These are phyloP conservation scores for Heterocephalus glaber DNA, from an alignment of 2,113 vertebrate species.

Conservation along the genomic window DNA sequence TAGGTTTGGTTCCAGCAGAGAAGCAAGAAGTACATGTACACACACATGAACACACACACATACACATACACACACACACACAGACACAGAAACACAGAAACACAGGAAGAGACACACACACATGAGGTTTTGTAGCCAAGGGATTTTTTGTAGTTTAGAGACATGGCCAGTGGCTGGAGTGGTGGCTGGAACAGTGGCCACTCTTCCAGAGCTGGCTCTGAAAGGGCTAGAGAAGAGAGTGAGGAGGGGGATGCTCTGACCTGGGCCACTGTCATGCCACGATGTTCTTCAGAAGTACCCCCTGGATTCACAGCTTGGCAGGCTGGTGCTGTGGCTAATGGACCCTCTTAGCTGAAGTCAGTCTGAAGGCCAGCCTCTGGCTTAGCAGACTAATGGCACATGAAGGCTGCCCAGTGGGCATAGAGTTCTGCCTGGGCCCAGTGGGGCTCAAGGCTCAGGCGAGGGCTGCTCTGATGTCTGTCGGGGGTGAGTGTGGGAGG, in stretches of 20 bases:
- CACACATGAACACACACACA: not conserved
- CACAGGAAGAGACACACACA: not conserved
- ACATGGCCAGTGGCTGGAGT: not conserved
- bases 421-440: conserved; percentile 48
- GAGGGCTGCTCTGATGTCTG: conserved; percentile 72
- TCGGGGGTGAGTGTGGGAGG: rapidly evolving
- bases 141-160: not conserved
- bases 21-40: not conserved
- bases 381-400: conserved; percentile 65
- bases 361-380: not conserved
- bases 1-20: not conserved
- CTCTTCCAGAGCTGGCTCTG: not conserved
- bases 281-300: rapidly evolving
- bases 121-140: not conserved
- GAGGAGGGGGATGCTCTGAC: not conserved
- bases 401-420: conserved; percentile 42
- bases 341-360: conserved; percentile 59
- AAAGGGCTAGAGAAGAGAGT: not conserved
- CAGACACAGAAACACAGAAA: not conserved
- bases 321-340: conserved; percentile 36
- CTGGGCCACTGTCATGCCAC: not conserved
- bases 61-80: too few relatives aligned
- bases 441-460: conserved; percentile 73
- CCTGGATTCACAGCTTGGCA: not conserved
- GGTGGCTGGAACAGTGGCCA: not conserved